Conservation (phyloP, 2,888 invertebrate species). For the Tetrapedia diversipes region DNA sequence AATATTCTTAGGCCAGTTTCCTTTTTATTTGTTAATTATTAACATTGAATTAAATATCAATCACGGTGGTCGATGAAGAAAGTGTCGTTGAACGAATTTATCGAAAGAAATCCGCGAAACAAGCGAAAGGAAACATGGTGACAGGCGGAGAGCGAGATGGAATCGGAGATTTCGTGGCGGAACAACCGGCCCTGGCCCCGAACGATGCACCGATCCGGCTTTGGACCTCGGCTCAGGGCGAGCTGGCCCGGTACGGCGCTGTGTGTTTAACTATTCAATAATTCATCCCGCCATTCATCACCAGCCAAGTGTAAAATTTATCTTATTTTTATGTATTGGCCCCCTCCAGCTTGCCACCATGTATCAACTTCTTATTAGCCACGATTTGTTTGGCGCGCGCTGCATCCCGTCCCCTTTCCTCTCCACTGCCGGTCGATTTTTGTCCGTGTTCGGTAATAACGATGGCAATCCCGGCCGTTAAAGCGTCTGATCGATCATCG, state of each 20-base stretch:
- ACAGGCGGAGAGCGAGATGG: neutral
- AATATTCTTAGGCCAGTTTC: no score
- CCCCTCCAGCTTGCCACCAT: slow-evolving; percentile 74
- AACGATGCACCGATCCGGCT: slow-evolving; percentile 65
- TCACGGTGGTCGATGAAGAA: no score
- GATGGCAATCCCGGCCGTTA: slow-evolving; percentile 13
- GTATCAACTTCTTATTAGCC: slow-evolving; percentile 78
- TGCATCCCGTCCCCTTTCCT: slow-evolving; percentile 50
- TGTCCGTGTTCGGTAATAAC: slow-evolving; percentile 47
- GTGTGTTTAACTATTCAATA: slow-evolving; percentile 80
- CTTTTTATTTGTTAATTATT: no score
- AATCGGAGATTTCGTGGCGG: slow-evolving; percentile 41
- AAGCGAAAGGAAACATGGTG: neutral
- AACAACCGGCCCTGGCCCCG: slow-evolving; percentile 66
- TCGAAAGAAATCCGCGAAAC: neutral
- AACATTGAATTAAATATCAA: neutral
- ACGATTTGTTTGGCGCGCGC: slow-evolving; percentile 77
- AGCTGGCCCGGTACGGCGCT: slow-evolving; percentile 68
- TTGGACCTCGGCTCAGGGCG: slow-evolving; percentile 47
- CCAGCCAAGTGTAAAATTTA: slow-evolving; percentile 78
- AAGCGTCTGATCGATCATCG: slow-evolving; percentile 28
- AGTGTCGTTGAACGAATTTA: no score
- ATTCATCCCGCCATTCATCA: slow-evolving; percentile 80
- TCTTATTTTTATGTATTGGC: slow-evolving; percentile 80
- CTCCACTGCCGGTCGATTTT: slow-evolving; percentile 54